Evolutionary conservation across 2,888 invertebrate genomes (phyloP), one percentile per base, ranked within the genome.

Genomic region (Acanthosepion lycidas): DNA sequence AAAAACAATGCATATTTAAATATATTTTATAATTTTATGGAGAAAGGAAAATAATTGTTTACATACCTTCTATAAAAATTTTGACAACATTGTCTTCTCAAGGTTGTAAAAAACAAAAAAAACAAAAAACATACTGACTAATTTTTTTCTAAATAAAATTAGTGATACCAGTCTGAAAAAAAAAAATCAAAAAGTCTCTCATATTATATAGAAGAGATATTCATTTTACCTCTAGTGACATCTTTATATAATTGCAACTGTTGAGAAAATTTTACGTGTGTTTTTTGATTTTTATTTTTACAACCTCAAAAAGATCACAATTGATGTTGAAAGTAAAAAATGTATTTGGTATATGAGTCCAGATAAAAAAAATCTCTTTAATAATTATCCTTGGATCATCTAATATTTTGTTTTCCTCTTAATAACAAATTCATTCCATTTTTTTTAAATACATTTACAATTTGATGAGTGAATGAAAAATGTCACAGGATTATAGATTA

Each of bases 21-120:
- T 78, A 78, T 78, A 78, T 78, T 78, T 78, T 78, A n/a, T 78
- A 78, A 78, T 78, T 78, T 78, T 78, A 78, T 78, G 78, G n/a
- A 78, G 78, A 78, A 78, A 78, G 5, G 78, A 78, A 33, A 78
- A 78, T 78, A 78, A 78, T n/a, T 78, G 78, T 78, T n/a, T 12
- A n/a, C 15, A n/a, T n/a, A n/a, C 8, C 5, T 20, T 20, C 15
- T 5, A 55, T 20, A 55, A 20, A 5, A 28, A 8, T 78, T 28
- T n/a, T n/a, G n/a, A n/a, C n/a, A 78, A 33, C 9, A n/a, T 78
- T n/a, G 78, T 78, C 15, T 78, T 78, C 26, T 78, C n/a, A 78
- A 78, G n/a, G 78, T 78, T 78, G 78, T n/a, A 78, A 15, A n/a
- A 33, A n/a, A n/a, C 9, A 78, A 4, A 64, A 53, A 55, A 15